Evolutionary conservation across 2,113 vertebrate genomes (phyloP), one percentile per base, ranked within the genome.

Genomic region (Sylvietta virens): DNA sequence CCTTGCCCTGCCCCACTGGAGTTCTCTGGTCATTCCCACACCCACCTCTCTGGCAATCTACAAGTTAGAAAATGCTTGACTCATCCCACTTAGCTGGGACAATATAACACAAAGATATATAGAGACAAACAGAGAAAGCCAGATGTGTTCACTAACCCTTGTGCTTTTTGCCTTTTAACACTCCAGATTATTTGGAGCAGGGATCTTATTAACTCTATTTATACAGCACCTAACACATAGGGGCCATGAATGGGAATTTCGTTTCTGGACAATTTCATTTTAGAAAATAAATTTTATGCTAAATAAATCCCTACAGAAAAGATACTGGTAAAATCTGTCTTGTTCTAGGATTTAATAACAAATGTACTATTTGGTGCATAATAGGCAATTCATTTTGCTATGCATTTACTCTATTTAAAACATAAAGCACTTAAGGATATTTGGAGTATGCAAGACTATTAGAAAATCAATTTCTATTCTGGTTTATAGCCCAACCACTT

Each of bases 391-490:
- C 56, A 82, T 96, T 96, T 95, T 90, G 44, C 85, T 95, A 83
- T 86, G 92, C 88, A 86, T 93, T 95, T 94, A 91, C 72, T 88
- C 69, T 83, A 47, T 90, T 92, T 92, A 92, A 96, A 95, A 90
- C 82, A 88, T 90, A 88, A 90, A 93, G 93, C 90, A 96, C 93
- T 96, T 94, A 94, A 88, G 69, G 57, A 83, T 95, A 93, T 92
- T 94, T 92, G 67, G 61, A 95, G 44, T 83, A 96, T 88, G 67
- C 37, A 86, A 88, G 86, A 79, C 90, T 88, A 96, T 92, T 93
- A 93, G 71, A 95, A 97, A 97, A 97, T 96, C 95, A 96, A 96
- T 97, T 94, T 92, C 92, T 88, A 50, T 92, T 95, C 88, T 94
- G 72, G 76, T 96, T 96, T 93, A 93, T 94, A 90, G 92, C 80